phyloP scores from a whole-genome alignment of 2,797 vertebrate species.

The Liparis tanakae region DNA sequence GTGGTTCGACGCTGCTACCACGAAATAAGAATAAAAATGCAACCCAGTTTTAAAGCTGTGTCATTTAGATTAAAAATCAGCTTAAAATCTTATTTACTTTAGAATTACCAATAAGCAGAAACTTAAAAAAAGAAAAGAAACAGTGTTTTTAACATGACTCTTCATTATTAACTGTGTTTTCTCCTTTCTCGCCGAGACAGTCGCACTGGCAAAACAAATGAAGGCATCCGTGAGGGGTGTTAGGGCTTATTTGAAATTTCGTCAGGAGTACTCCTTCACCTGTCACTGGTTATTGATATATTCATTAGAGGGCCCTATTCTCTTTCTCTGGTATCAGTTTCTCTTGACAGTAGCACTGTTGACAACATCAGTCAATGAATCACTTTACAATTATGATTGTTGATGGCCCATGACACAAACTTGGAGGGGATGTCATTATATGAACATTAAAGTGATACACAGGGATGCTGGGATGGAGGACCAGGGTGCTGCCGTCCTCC shows the following conservation, averaged over 20 bases:
- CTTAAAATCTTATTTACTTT: conserved; percentile 1
- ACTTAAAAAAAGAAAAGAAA: background rate
- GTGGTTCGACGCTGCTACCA: background rate
- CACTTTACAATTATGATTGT: conserved; percentile 91
- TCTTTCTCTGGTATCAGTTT: conserved; percentile 80
- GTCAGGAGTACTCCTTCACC: conserved; percentile 83
- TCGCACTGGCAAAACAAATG: conserved; percentile 79
- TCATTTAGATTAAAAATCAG: conserved; percentile 4
- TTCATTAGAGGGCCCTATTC: conserved; percentile 87
- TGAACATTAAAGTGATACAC: conserved; percentile 89
- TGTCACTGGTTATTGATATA: conserved; percentile 90
- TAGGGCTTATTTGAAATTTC: conserved; percentile 84
- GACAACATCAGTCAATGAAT: conserved; percentile 89
- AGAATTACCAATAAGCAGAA: background rate
- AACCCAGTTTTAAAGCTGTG: background rate
- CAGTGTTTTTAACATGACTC: conserved; percentile 9
- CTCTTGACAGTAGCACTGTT: conserved; percentile 85
- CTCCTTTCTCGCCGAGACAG: conserved; percentile 56
- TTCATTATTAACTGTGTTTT: conserved; percentile 59
- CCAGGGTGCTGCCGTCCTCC: conserved; percentile 57
- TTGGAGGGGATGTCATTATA: conserved; percentile 87
- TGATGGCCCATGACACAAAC: conserved; percentile 90
- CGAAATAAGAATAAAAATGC: background rate
- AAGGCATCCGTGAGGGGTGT: conserved; percentile 77
- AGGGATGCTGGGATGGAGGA: conserved; percentile 78